Evolutionary conservation across 2,113 vertebrate species (phyloP).

Genomic region (Brachyhypopomus occidentalis): DNA sequence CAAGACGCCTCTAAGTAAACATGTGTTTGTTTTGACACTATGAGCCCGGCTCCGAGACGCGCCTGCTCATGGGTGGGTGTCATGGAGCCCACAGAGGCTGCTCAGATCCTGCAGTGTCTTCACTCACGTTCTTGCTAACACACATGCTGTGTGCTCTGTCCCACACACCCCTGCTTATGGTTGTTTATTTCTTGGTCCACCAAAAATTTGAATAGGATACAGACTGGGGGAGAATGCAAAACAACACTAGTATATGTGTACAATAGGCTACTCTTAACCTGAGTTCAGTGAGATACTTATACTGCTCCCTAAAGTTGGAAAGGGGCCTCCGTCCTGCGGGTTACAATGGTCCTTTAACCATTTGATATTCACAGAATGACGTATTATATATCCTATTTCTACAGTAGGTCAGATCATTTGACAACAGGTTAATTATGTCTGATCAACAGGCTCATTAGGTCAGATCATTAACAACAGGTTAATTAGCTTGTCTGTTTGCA

Average conservation of each 20-base stretch:
- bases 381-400: slow-evolving; percentile 44
- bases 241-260: slow-evolving; percentile 23
- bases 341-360: slow-evolving; percentile 41
- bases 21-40: background rate
- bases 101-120: background rate
- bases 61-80: background rate
- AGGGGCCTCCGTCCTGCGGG: slow-evolving; percentile 40
- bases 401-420: slow-evolving; percentile 45
- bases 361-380: slow-evolving; percentile 42
- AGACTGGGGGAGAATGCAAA: background rate
- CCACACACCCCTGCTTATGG: no score
- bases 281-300: slow-evolving; percentile 13
- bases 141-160: no score
- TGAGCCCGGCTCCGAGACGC: background rate
- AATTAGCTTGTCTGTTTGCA: slow-evolving; percentile 47
- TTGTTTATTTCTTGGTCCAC: no score
- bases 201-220: background rate
- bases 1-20: no score
- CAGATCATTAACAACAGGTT: slow-evolving; percentile 47
- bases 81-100: no score
- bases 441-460: slow-evolving; percentile 6
- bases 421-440: slow-evolving; percentile 42
- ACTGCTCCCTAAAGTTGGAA: slow-evolving; percentile 33
- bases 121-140: background rate
- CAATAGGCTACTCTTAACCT: slow-evolving; percentile 35